Conservation (phyloP, 92 coral and sea anemone species). For the Palythoa grandiflora region DNA sequence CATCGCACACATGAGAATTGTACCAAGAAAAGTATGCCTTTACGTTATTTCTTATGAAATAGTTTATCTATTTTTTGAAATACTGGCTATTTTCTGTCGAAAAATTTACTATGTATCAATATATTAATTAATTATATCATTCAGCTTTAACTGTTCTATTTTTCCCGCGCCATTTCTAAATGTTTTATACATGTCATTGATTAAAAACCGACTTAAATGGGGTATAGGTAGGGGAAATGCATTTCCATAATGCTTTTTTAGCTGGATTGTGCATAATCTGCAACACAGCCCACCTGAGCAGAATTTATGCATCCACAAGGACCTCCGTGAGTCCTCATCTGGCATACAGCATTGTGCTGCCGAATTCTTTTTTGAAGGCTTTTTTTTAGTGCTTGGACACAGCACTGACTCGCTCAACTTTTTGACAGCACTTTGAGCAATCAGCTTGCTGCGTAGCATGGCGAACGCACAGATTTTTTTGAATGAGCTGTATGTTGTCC, state of each 20-base stretch:
- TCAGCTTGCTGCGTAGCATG: too few relatives aligned
- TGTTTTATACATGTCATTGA: background rate
- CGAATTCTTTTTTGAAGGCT: too few relatives aligned
- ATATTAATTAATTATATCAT: background rate
- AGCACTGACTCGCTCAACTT: background rate
- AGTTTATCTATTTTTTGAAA: background rate
- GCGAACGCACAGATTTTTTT: too few relatives aligned
- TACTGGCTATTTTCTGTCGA: background rate
- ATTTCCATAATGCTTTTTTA: background rate
- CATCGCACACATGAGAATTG: background rate
- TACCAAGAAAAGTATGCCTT: background rate
- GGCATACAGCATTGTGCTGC: background rate
- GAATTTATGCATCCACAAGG: background rate
- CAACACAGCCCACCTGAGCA: background rate
- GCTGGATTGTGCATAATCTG: background rate
- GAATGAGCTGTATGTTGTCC: too few relatives aligned
- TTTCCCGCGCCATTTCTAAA: background rate
- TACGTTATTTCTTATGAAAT: background rate
- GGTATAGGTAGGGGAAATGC: background rate
- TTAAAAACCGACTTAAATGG: background rate
- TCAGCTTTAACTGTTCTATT: too few relatives aligned
- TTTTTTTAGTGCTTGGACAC: background rate
- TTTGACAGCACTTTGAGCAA: too few relatives aligned
- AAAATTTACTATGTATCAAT: background rate
- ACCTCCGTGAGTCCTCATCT: background rate